Evolutionary conservation across 2,888 invertebrate species (phyloP).

Genomic region (Euproctis similis): DNA sequence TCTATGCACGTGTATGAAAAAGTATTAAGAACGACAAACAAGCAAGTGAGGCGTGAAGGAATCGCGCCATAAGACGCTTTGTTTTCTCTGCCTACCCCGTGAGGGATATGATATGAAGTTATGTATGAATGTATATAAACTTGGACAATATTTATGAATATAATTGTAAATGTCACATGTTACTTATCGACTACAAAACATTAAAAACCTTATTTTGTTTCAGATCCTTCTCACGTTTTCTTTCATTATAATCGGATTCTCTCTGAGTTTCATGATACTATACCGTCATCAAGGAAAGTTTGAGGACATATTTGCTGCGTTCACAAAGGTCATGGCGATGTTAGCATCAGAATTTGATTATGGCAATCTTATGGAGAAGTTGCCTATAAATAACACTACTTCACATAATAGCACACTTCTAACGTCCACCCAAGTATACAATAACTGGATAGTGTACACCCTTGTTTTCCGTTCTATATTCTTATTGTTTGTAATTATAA

Average conservation of each 20-base stretch:
- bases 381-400: constrained; percentile 7
- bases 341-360: constrained; percentile 77
- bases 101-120: too few species aligned
- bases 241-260: constrained; percentile 71
- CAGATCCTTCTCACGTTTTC: constrained; percentile 18
- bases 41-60: too few species aligned
- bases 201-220: constrained; percentile 1
- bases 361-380: constrained; percentile 50
- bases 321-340: constrained; percentile 75
- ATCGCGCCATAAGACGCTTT: too few species aligned
- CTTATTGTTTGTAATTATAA: constrained; percentile 65
- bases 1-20: too few species aligned
- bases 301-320: constrained; percentile 58
- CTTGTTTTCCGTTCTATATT: constrained; percentile 62
- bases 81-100: too few species aligned
- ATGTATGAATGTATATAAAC: too few species aligned
- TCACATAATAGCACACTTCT: too few species aligned
- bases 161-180: too few species aligned
- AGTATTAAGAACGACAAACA: too few species aligned
- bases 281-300: constrained; percentile 65
- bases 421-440: neutral
- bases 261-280: constrained; percentile 71
- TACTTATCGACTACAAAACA: too few species aligned
- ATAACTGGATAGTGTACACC: constrained; percentile 27
- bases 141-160: too few species aligned